These are phyloP conservation scores for Drosophila subquinaria DNA, from an alignment of 2,888 invertebrate species.

Conservation along the genomic window DNA sequence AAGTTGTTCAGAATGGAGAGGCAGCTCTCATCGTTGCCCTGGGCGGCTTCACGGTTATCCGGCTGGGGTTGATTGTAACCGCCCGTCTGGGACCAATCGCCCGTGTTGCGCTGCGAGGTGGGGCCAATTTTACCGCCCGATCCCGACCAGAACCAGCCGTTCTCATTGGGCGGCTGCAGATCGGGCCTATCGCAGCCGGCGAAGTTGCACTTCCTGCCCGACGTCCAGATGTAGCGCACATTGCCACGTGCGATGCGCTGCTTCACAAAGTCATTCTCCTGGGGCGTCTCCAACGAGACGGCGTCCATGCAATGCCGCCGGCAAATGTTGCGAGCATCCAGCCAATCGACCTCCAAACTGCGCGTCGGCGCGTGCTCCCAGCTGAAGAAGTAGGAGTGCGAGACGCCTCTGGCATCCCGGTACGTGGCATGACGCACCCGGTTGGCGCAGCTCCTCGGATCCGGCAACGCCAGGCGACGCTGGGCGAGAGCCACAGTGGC, in stretches of 20 bases:
- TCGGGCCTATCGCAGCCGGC: conserved; percentile 94
- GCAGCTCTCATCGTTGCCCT: conserved; percentile 96
- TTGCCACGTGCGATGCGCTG: conserved; percentile 93
- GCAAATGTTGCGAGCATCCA: conserved; percentile 96
- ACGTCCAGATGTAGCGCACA: conserved; percentile 95
- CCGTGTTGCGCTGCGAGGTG: conserved; percentile 94
- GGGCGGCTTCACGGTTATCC: conserved; percentile 95
- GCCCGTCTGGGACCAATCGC: conserved; percentile 95
- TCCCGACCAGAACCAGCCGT: conserved; percentile 98
- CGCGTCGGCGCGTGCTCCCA: conserved; percentile 95
- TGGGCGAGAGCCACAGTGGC: conserved; percentile 90
- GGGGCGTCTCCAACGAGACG: conserved; percentile 95
- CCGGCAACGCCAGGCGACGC: conserved; percentile 93
- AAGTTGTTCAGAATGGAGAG: conserved; percentile 95
- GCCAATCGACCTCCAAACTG: conserved; percentile 94
- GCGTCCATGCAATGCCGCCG: conserved; percentile 97
- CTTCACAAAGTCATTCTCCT: conserved; percentile 95
- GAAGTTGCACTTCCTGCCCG: conserved; percentile 96
- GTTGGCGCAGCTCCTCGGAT: conserved; percentile 95
- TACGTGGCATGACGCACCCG: conserved; percentile 95
- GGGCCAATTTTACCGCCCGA: conserved; percentile 96
- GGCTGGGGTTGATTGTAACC: conserved; percentile 95
- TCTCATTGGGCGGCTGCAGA: conserved; percentile 93
- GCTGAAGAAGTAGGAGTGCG: conserved; percentile 97
- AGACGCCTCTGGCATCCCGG: conserved; percentile 94